These are phyloP conservation scores for Clarias batrachus DNA, from an alignment of 2,113 vertebrate species.

Conservation along the genomic window DNA sequence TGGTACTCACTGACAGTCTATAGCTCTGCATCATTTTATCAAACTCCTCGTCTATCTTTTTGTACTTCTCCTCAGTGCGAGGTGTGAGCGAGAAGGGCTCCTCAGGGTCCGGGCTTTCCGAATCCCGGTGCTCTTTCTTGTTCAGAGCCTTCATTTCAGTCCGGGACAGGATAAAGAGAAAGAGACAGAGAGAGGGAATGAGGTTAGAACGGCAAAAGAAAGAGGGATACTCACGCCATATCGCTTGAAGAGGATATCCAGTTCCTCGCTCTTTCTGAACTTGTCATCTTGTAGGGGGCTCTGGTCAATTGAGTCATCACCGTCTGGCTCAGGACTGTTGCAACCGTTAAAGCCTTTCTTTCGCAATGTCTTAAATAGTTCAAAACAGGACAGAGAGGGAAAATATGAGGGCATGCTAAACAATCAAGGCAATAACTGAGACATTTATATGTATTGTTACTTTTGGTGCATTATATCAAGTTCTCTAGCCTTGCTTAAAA, in stretches of 20 bases:
- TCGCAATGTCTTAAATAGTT: slow-evolving; percentile 85
- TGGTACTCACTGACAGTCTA: slow-evolving; percentile 98
- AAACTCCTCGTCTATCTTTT: slow-evolving; percentile 99
- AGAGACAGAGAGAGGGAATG: slow-evolving; percentile 68
- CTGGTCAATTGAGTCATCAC: slow-evolving; percentile 96
- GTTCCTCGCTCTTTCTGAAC: slow-evolving; percentile 92
- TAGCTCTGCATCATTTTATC: slow-evolving; percentile 99
- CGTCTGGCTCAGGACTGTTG: slow-evolving; percentile 96
- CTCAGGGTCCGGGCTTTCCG: slow-evolving; percentile 95
- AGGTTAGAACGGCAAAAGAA: slow-evolving; percentile 65
- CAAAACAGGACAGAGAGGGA: slow-evolving; percentile 68
- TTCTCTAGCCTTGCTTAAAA: background rate
- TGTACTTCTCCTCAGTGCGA: slow-evolving; percentile 99
- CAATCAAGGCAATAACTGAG: slow-evolving; percentile 17
- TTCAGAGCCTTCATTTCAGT: slow-evolving; percentile 85
- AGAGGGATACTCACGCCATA: slow-evolving; percentile 90
- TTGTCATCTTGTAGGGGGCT: slow-evolving; percentile 96
- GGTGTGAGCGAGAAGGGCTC: slow-evolving; percentile 96
- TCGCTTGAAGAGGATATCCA: slow-evolving; percentile 95
- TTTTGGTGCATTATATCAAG: background rate
- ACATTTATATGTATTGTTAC: no score
- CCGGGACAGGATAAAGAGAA: slow-evolving; percentile 57
- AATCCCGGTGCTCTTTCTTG: slow-evolving; percentile 98
- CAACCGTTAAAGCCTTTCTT: slow-evolving; percentile 99
- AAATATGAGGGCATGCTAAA: slow-evolving; percentile 56